These are phyloP conservation scores for Vespertilio murinus DNA, from an alignment of 2,797 vertebrate species.

Conservation along the genomic window DNA sequence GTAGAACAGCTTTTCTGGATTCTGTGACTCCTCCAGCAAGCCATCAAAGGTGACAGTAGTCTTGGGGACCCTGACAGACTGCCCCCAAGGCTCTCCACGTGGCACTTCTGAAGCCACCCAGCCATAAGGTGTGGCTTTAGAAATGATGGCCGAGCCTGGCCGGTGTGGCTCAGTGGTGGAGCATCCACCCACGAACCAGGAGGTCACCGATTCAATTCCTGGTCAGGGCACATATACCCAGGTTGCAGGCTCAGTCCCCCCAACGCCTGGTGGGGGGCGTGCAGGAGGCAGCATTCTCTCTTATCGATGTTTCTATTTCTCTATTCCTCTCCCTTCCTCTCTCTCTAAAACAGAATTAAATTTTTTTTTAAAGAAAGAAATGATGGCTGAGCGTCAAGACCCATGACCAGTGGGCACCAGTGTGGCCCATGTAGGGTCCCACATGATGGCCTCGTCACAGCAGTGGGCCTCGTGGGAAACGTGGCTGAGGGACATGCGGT, in stretches of 20 bases:
- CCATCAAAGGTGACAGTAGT: neutral
- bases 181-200: too few species aligned
- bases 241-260: too few species aligned
- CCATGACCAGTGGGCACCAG: neutral
- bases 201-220: too few species aligned
- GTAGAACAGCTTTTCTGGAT: neutral
- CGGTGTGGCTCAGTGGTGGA: too few species aligned
- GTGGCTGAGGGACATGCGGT: neutral
- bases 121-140: neutral
- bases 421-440: neutral
- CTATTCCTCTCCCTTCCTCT: too few species aligned
- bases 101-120: neutral
- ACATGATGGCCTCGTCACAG: neutral
- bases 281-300: too few species aligned
- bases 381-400: neutral
- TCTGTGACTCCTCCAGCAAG: neutral
- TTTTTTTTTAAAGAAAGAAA: too few species aligned
- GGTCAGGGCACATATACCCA: too few species aligned
- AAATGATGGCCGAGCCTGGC: neutral
- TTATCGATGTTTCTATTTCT: too few species aligned
- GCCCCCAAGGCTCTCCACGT: neutral
- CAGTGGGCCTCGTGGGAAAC: neutral
- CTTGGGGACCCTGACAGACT: neutral
- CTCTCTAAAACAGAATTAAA: too few species aligned
- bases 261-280: too few species aligned